These are phyloP conservation scores for Stegodyphus dumicola DNA, from an alignment of 1,140 invertebrate species.

Conservation along the genomic window DNA sequence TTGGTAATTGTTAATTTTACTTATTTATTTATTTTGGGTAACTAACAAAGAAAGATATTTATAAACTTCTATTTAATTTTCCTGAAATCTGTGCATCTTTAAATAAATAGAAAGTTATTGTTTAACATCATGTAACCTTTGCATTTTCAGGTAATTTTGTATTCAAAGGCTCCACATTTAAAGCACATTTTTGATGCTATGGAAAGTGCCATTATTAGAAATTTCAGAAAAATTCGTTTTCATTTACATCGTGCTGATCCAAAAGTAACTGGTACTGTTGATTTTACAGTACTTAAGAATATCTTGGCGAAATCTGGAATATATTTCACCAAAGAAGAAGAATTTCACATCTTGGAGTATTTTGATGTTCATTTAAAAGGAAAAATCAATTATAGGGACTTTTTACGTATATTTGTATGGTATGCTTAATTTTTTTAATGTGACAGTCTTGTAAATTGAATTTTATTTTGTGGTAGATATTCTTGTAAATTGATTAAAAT, in stretches of 20 bases:
- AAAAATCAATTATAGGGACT: conserved; percentile 43
- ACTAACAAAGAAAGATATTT: too few species aligned
- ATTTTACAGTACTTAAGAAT: conserved; percentile 5
- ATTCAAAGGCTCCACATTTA: conserved; percentile 22
- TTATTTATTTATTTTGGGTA: too few species aligned
- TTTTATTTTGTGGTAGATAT: not conserved
- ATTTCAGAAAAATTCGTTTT: conserved; percentile 42
- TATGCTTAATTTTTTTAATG: conserved; percentile 22
- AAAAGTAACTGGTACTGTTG: conserved; percentile 18
- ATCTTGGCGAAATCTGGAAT: conserved; percentile 36
- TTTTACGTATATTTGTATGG: conserved; percentile 48
- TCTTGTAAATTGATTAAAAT: too few species aligned
- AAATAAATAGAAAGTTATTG: too few species aligned
- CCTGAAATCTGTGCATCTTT: too few species aligned
- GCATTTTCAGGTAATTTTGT: conserved; percentile 33
- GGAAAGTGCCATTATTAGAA: conserved; percentile 20
- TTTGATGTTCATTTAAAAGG: conserved; percentile 26
- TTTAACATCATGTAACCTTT: not conserved
- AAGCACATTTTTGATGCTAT: conserved; percentile 13
- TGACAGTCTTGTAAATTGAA: not conserved
- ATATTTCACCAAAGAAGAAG: conserved; percentile 21
- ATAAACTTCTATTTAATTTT: too few species aligned
- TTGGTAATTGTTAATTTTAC: too few species aligned
- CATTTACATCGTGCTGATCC: conserved; percentile 34
- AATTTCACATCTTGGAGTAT: conserved; percentile 41